phyloP scores from a whole-genome alignment of 2,888 invertebrate species.

The Polietes domitor region DNA sequence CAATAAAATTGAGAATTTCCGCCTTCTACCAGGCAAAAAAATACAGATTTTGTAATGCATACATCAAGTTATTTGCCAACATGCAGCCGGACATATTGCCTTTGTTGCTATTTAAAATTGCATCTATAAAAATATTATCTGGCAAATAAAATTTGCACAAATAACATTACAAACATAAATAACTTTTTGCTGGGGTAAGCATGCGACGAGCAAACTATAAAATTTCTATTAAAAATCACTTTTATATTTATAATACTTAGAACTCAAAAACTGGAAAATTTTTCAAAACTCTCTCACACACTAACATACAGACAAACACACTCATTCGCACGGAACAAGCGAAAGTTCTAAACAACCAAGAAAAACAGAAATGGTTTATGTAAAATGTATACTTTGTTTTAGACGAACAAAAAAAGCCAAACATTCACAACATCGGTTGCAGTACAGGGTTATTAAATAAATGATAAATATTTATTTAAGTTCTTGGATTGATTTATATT shows the following conservation, averaged over 20 bases:
- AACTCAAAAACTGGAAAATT: slow-evolving; percentile 16
- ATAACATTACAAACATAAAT: not conserved
- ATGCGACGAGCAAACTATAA: slow-evolving; percentile 18
- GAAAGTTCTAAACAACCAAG: not conserved
- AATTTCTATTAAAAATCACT: slow-evolving; percentile 33
- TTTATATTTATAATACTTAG: slow-evolving; percentile 32
- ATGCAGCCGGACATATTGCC: not conserved
- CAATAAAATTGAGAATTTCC: too few species aligned
- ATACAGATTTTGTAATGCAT: slow-evolving; percentile 20
- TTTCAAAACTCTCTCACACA: not conserved
- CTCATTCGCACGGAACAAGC: not conserved
- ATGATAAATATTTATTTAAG: too few species aligned
- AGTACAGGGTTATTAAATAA: too few species aligned
- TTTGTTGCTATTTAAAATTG: slow-evolving; percentile 2
- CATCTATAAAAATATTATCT: slow-evolving; percentile 11
- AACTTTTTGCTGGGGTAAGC: not conserved
- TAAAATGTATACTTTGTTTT: slow-evolving; percentile 12
- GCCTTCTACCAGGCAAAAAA: not conserved
- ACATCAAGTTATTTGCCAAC: slow-evolving; percentile 19
- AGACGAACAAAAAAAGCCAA: not conserved
- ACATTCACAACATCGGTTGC: too few species aligned
- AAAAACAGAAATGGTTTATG: not conserved
- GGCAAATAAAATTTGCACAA: slow-evolving; percentile 18
- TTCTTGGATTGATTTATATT: too few species aligned
- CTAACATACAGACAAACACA: not conserved